Evolutionary conservation across 64 coral and sea anemone genomes (phyloP), one percentile per base, ranked within the genome.

Genomic region (Montipora cactus): DNA sequence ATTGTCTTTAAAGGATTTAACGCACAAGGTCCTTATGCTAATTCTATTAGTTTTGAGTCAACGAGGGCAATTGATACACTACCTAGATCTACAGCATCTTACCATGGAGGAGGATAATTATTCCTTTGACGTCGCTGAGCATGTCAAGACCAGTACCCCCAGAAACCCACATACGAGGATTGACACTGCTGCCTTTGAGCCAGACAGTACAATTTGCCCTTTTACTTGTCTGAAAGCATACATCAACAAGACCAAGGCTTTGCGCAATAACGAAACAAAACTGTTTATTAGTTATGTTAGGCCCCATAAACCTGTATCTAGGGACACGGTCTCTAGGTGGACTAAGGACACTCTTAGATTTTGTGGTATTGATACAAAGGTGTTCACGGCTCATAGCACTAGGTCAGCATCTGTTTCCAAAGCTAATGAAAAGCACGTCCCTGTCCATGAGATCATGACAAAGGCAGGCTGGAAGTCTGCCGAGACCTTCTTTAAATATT

Each of bases 401-500:
- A 69, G 79, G 19, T 84, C 93, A 5, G 87, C 93, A 37, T 37
- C 28, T 37, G 28, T 37, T 37, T 37, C 28, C 28, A 37, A 37
- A 37, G 28, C 28, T 1, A 37, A 37, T 37, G 28, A 37, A 37
- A 37, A 37, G 28, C 1, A 37, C 28, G 28, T 37, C 28, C 28
- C 28, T 37, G 28, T 37, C 28, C 28, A 89, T 21, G 50, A 9
- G 5, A 90, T 88, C 64, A 84, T 90, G 78, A 22, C 53, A 2
- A 64, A 75, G 51, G 93, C 79, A 83, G 85, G 92, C 49, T 94
- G 92, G 85, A 75, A 87, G 49, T 78, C 88, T 74, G 64, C 92
- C 20, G 78, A 88, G 58, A 94, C 86, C 48, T 94, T 94, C 28
- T 25, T 48, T 28, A 94, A 88, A 48, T 94, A 89, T 89, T 94